Percentiles rank a stretch among this genome's conserved stretches.
Evolutionary conservation across 2,113 vertebrate species (phyloP).

Genomic region (Sapajus apella): DNA sequence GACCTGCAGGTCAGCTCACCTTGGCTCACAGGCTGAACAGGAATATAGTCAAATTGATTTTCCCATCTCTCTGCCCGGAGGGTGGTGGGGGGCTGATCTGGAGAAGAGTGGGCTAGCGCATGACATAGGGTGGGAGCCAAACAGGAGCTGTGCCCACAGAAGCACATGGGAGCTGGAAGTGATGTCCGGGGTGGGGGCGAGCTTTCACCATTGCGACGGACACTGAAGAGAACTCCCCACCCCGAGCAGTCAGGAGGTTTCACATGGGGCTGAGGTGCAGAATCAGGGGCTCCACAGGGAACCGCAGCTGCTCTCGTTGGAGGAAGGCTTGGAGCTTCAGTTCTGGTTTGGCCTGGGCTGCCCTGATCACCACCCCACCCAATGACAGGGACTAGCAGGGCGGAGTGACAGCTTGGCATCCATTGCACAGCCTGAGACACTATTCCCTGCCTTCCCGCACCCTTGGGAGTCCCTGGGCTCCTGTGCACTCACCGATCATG

Average conservation of each 20-base stretch:
- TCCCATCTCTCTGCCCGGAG: neutral
- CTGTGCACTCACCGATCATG: slow-evolving; percentile 95
- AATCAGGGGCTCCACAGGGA: neutral
- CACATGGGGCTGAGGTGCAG: rapidly evolving
- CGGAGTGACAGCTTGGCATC: neutral
- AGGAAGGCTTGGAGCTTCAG: neutral
- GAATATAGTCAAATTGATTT: neutral
- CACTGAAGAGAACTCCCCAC: neutral
- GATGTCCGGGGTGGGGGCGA: neutral
- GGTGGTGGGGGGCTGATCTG: neutral
- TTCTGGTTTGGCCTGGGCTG: neutral
- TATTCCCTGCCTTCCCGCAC: neutral
- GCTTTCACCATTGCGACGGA: neutral
- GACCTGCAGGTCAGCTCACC: neutral
- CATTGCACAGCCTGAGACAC: neutral
- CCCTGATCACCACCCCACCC: neutral
- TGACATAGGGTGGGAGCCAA: neutral
- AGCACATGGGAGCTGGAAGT: neutral
- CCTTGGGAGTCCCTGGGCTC: neutral
- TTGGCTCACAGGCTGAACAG: neutral
- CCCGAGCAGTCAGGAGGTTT: neutral
- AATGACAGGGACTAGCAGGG: neutral
- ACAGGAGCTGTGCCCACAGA: rapidly evolving
- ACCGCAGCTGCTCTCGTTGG: rapidly evolving
- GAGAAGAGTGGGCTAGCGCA: neutral